A percentile compares a stretch with the other conserved stretches of the same genome.
phyloP scores from a whole-genome alignment of 2,113 vertebrate genomes.

The Cisticola juncidis region DNA sequence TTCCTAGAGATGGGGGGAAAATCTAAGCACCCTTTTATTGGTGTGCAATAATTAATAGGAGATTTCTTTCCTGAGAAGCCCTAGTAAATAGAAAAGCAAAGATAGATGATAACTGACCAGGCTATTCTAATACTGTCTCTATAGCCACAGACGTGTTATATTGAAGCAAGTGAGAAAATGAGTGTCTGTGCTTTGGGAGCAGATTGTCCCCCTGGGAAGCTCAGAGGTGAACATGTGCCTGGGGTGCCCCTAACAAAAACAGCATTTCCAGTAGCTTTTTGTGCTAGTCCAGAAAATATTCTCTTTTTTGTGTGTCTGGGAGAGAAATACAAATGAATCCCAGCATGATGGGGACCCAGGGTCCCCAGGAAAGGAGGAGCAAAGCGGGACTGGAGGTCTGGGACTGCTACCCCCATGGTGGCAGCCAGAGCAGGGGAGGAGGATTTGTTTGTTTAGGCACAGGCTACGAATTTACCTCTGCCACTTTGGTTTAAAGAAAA shows the following conservation, averaged over 20 bases:
- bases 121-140: background rate
- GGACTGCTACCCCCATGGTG: background rate
- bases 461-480: slow-evolving; percentile 9
- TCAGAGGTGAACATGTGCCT: background rate
- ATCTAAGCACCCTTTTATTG: background rate
- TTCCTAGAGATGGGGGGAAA: accelerated
- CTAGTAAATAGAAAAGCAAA: background rate
- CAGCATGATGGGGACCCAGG: accelerated
- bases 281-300: background rate
- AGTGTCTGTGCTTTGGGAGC: background rate
- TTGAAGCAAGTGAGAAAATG: background rate
- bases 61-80: background rate
- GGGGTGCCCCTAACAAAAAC: background rate
- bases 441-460: slow-evolving; percentile 13
- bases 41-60: background rate
- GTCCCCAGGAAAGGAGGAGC: background rate
- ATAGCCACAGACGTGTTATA: background rate
- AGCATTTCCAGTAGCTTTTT: background rate
- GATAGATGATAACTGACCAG: background rate
- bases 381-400: background rate
- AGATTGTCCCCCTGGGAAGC: background rate
- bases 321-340: background rate
- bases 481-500: slow-evolving; percentile 41
- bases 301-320: background rate
- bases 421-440: background rate